Conservation (phyloP, 2,888 invertebrate species). For the Schizaphis graminum region DNA sequence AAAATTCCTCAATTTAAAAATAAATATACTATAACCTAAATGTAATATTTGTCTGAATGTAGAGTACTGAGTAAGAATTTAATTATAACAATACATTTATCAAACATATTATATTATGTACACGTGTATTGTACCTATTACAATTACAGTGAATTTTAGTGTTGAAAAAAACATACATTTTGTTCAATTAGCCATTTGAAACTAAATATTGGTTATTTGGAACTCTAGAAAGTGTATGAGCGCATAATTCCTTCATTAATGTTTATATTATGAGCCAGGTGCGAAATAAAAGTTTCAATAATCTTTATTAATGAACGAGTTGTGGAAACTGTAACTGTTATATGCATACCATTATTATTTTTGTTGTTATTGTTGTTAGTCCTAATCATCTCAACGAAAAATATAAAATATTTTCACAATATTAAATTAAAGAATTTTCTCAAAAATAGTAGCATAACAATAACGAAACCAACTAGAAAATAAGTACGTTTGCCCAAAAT, state of each 20-base stretch:
- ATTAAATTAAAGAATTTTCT: not conserved
- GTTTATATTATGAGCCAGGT: not conserved
- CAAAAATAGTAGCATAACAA: not conserved
- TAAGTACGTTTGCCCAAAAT: not conserved
- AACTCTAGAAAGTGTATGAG: not conserved
- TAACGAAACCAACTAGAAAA: not conserved
- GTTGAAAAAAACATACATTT: not conserved
- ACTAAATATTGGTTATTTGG: not conserved
- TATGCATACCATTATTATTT: not conserved
- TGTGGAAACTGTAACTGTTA: not conserved
- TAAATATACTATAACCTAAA: not conserved
- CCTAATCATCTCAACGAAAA: not conserved
- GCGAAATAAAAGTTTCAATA: slow-evolving; percentile 17
- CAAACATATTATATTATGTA: not conserved
- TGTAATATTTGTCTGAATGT: not conserved
- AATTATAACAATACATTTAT: not conserved
- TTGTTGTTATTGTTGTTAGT: not conserved
- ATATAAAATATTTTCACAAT: slow-evolving; percentile 2
- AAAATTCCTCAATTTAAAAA: not conserved
- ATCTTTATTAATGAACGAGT: slow-evolving; percentile 3
- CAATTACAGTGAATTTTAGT: not conserved
- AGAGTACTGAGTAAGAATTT: not conserved
- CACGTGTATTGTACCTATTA: not conserved
- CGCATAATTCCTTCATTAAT: not conserved
- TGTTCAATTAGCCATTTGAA: not conserved